A percentile compares a stretch with the other conserved stretches of the same genome.
phyloP scores from a whole-genome alignment of 2,888 invertebrate species.

The Caenorhabditis sp. region DNA sequence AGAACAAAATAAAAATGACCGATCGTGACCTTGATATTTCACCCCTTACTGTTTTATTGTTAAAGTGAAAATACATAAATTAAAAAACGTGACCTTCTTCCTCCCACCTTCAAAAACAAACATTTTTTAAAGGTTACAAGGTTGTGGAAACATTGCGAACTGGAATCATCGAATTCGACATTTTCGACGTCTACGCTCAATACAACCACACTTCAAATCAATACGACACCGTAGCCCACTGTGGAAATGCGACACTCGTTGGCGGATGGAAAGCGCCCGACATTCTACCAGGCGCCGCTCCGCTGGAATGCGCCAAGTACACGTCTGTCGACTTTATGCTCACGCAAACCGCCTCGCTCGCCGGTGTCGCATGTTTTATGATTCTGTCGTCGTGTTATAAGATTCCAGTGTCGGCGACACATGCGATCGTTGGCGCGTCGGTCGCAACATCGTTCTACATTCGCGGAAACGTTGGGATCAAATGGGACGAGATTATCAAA shows the following conservation, averaged over 20 bases:
- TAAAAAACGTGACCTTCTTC: not conserved
- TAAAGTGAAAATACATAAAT: not conserved
- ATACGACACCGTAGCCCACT: slow-evolving; percentile 45
- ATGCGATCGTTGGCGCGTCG: slow-evolving; percentile 54
- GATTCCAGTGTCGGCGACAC: slow-evolving; percentile 86
- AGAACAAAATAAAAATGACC: not conserved
- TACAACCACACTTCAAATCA: slow-evolving; percentile 45
- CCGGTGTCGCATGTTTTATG: slow-evolving; percentile 56
- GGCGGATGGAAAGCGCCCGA: slow-evolving; percentile 43
- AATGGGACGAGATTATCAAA: slow-evolving; percentile 83
- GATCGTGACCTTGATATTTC: not conserved
- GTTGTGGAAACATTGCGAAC: slow-evolving; percentile 98
- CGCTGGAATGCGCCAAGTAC: slow-evolving; percentile 54
- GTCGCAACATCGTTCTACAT: slow-evolving; percentile 53
- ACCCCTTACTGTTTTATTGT: not conserved
- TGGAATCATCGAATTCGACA: slow-evolving; percentile 87
- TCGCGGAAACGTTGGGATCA: slow-evolving; percentile 83
- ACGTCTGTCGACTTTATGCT: slow-evolving; percentile 57
- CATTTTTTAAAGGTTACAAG: slow-evolving; percentile 77
- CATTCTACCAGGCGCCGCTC: slow-evolving; percentile 31
- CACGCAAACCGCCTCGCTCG: slow-evolving; percentile 47
- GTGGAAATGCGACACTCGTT: slow-evolving; percentile 37
- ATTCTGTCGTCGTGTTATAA: slow-evolving; percentile 81
- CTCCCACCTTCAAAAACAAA: not conserved
- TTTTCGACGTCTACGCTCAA: slow-evolving; percentile 78